A percentile compares a stretch with the other conserved stretches of the same genome.
Evolutionary conservation across 2,113 vertebrate genomes (phyloP).

Genomic region (Hepsetus odoe): DNA sequence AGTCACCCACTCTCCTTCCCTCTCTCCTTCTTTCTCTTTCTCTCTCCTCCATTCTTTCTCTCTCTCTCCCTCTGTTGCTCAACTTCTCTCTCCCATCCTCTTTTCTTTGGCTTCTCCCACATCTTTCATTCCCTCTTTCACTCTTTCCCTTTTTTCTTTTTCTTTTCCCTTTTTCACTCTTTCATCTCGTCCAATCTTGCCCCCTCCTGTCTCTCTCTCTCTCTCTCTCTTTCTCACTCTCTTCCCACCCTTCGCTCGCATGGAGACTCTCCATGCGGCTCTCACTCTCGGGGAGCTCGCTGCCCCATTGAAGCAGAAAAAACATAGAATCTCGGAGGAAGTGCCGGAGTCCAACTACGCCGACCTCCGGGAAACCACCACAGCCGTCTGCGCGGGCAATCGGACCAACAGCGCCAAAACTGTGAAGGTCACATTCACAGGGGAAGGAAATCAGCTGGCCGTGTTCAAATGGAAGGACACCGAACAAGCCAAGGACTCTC

Average conservation of each 20-base stretch:
- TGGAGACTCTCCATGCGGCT: slow-evolving; percentile 79
- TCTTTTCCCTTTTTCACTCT: slow-evolving; percentile 16
- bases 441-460: slow-evolving; percentile 69
- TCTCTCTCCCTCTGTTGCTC: background rate
- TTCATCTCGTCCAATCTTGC: background rate
- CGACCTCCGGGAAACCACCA: slow-evolving; percentile 65
- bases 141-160: background rate
- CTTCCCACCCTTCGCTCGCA: slow-evolving; percentile 56
- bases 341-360: slow-evolving; percentile 76
- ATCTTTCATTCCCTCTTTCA: background rate
- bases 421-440: slow-evolving; percentile 71
- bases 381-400: slow-evolving; percentile 55
- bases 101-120: background rate
- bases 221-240: slow-evolving; percentile 12
- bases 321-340: background rate
- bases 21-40: background rate
- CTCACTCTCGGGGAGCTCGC: slow-evolving; percentile 69
- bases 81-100: background rate
- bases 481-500: slow-evolving; percentile 31
- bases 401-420: slow-evolving; percentile 65
- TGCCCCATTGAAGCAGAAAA: slow-evolving; percentile 59
- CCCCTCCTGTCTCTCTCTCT: background rate
- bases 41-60: background rate
- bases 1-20: background rate
- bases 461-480: slow-evolving; percentile 66